phyloP scores from a whole-genome alignment of 2,888 invertebrate species.

The Nymphalis urticae region DNA sequence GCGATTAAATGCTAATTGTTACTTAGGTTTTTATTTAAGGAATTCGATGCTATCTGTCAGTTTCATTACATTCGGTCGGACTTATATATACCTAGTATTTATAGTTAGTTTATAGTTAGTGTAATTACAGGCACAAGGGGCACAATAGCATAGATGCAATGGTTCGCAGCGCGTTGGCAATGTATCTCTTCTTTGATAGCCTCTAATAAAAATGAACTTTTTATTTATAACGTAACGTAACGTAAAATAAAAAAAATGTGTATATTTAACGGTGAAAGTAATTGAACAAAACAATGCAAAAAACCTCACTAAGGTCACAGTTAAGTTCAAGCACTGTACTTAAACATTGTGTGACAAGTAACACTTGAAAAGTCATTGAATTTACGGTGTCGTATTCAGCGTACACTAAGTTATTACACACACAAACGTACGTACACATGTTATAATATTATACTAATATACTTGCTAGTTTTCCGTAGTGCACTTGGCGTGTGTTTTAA shows the following conservation, averaged over 20 bases:
- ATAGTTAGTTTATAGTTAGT: too few species aligned
- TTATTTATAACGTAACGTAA: too few species aligned
- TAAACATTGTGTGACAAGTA: neutral
- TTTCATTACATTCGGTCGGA: neutral
- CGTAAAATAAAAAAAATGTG: too few species aligned
- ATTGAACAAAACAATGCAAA: neutral
- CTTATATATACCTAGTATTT: too few species aligned
- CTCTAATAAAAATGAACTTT: too few species aligned
- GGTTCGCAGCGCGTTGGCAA: neutral
- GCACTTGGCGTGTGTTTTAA: too few species aligned
- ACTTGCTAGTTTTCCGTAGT: too few species aligned
- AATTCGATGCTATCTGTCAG: conserved; percentile 12
- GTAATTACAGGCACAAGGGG: neutral
- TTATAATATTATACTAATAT: neutral
- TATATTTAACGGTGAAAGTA: neutral
- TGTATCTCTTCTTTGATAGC: neutral
- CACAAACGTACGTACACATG: too few species aligned
- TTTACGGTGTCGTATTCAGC: neutral
- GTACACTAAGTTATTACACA: neutral
- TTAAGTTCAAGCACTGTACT: neutral
- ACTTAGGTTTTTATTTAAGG: conserved; percentile 33
- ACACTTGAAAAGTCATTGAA: neutral
- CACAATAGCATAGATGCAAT: neutral
- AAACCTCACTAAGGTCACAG: neutral
- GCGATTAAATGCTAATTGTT: conserved; percentile 35